Evolutionary conservation across 2,113 vertebrate genomes (phyloP), one percentile per base, ranked within the genome.

Genomic region (Rhinichthys klamathensis): DNA sequence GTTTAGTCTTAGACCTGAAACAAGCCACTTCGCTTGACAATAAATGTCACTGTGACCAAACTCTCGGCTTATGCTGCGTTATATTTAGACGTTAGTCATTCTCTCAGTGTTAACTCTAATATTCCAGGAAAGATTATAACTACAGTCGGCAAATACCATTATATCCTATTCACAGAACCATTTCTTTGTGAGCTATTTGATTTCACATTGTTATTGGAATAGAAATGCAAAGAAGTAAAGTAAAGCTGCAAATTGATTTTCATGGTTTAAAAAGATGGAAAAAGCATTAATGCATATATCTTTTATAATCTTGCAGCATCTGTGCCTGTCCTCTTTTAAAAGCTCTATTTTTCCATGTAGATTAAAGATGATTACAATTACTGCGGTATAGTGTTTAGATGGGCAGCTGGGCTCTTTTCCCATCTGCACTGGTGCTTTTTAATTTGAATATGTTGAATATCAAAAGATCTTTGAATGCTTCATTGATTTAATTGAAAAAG

Each of bases 241-340:
- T 8, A n/a, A 78, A 35, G 9, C 84, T 49, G 38, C 72, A 88
- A 85, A 86, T 92, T 92, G 88, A 90, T 85, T 90, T 91, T 90
- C 84, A 82, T 84, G 77, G 27, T 76, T 88, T 88, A 56, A 23
- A 56, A 23, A 23, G 54, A 89, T 84, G 30, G 69, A 83, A 79
- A 80, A 80, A 0, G 6, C 54, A 56, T 21, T 8, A 56, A 21
- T 2, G 85, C 76, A 49, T 41, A 84, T 61, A 56, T 79, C 87
- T 93, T 93, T 90, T 77, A 54, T 92, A 94, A 93, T 84, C 8
- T 91, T 78, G 18, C 12, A 23, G 89, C 90, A 80, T 58, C 87
- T 83, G 6, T 21, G 73, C 35, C 49, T 32, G 51, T 78, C 54
- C 76, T 60, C 54, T 86, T 82, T 60, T 87, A 90, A 88, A 77